Evolutionary conservation across 37 sponge, comb jelly and placozoan genomes (phyloP).

Genomic region (Beroe ovata): DNA sequence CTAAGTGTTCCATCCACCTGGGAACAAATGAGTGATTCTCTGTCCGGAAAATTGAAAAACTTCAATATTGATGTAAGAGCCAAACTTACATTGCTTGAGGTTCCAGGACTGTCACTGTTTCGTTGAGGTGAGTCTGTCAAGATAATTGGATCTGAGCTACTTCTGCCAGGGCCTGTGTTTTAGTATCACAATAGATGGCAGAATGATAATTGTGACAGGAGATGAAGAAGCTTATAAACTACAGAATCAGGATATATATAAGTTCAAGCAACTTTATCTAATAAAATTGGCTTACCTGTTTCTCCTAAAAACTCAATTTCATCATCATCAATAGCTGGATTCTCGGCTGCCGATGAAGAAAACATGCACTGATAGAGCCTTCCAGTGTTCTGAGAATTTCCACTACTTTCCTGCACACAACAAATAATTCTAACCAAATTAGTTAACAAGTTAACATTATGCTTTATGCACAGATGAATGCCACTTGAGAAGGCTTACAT

Average conservation of each 20-base stretch:
- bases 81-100: not conserved
- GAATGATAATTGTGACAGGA: too few relatives aligned
- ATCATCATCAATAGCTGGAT: conserved; percentile 6
- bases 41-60: not conserved
- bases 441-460: too few relatives aligned
- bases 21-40: not conserved
- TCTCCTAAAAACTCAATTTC: conserved; percentile 27
- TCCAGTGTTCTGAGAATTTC: not conserved
- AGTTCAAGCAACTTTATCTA: too few relatives aligned
- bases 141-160: not conserved
- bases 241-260: too few relatives aligned
- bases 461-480: not conserved
- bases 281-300: too few relatives aligned
- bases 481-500: not conserved
- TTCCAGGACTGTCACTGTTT: not conserved
- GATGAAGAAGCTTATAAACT: too few relatives aligned
- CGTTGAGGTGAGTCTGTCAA: not conserved
- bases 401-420: not conserved
- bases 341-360: not conserved
- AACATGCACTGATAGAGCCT: not conserved
- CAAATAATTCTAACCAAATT: not conserved
- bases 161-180: conserved; percentile 20
- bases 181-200: too few relatives aligned
- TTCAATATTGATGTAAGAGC: too few relatives aligned
- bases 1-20: not conserved